Evolutionary conservation across 2,113 vertebrate species (phyloP), one percentile per base, ranked within the genome.

Genomic region (Nymphicus hollandicus): DNA sequence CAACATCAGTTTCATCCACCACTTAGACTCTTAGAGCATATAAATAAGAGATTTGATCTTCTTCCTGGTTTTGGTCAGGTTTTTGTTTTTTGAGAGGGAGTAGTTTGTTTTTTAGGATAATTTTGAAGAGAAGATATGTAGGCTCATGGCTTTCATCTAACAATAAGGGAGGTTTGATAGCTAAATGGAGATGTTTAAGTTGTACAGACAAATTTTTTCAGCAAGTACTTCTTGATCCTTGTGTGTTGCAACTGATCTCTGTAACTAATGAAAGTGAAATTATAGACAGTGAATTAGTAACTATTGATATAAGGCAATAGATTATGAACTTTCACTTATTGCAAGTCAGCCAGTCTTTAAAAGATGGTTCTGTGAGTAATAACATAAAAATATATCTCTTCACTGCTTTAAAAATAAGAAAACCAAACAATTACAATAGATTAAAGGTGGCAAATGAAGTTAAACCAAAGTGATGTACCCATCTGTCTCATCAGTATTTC

Each of bases 381-480:
- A 72, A 23, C 46, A 52, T 8, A 68, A 65, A 85, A 90, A 95
- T 83, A 23, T 41, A 47, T 77, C 81, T 77, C 69, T 80, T 70
- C 16, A 5, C 46, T 71, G 53, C 52, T 81, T 88, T 81, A 79
- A 58, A 91, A 79, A 88, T 70, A 92, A 83, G 79, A 70, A 91
- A 89, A 23, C 35, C 3, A 37, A 85, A 91, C 17, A 65, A 91
- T 94, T 76, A 43, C 55, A 77, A 52, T 58, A 80, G 27, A 84
- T 96, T 89, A 79, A 84, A 96, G 76, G 88, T 90, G 93, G 82
- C 89, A 96, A 96, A 71, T 94, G 61, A 91, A 91, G 80, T 71
- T 95, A 97, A 96, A 86, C 66, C 6, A 31, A 94, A 91, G 41
- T 84, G 73, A 89, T 96, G 93, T 76, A 96, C 58, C 96, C 87